Conservation (phyloP, 1,140 invertebrate species). For the Lordiphosa stackelbergi region DNA sequence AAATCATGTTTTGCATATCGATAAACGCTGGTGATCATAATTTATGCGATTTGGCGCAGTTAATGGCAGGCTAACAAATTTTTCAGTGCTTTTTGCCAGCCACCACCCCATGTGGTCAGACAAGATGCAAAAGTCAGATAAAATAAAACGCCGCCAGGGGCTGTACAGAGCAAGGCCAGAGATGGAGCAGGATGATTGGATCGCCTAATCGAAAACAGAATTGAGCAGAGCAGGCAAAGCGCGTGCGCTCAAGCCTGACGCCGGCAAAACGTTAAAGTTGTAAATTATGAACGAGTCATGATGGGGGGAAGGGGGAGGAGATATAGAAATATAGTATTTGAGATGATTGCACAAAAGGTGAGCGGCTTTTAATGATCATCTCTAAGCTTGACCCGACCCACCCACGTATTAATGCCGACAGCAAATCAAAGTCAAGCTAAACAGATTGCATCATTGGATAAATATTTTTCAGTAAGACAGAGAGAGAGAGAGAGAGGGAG, state of each 20-base stretch:
- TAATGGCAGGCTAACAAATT: slow-evolving; percentile 73
- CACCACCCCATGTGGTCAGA: slow-evolving; percentile 50
- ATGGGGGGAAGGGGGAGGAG: not conserved
- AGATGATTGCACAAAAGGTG: slow-evolving; percentile 56
- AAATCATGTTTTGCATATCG: slow-evolving; percentile 46
- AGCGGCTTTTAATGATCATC: slow-evolving; percentile 38
- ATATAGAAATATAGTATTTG: slow-evolving; percentile 55
- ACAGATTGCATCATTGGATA: slow-evolving; percentile 54
- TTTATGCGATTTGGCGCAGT: slow-evolving; percentile 67
- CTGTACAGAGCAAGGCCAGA: slow-evolving; percentile 60
- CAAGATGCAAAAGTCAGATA: slow-evolving; percentile 28
- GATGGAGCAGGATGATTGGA: slow-evolving; percentile 12
- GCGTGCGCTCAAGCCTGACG: slow-evolving; percentile 58
- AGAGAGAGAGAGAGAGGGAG: slow-evolving; percentile 20
- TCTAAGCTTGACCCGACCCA: slow-evolving; percentile 39
- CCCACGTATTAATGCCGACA: slow-evolving; percentile 45
- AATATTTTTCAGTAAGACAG: slow-evolving; percentile 37
- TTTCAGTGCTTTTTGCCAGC: slow-evolving; percentile 32
- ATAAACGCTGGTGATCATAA: slow-evolving; percentile 59
- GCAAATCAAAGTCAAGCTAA: slow-evolving; percentile 46
- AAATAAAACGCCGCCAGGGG: slow-evolving; percentile 60
- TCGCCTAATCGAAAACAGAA: slow-evolving; percentile 68
- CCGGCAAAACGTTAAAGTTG: slow-evolving; percentile 34
- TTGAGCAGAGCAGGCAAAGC: slow-evolving; percentile 34
- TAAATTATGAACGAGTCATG: slow-evolving; percentile 68